These are phyloP conservation scores for Lasioglossum pauxillum DNA, from an alignment of 2,888 invertebrate genomes.

Conservation along the genomic window DNA sequence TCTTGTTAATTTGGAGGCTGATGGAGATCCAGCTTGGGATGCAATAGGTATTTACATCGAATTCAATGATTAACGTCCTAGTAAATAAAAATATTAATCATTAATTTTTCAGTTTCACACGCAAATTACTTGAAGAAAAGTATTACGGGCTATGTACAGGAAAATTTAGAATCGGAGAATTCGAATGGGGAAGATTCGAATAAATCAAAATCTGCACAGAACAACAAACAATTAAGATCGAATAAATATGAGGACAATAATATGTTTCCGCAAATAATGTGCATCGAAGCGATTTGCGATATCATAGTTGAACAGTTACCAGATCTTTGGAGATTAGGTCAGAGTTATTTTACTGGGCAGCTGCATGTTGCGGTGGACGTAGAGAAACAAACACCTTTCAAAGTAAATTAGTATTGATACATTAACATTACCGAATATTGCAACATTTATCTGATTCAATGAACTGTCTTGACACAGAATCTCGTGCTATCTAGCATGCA, in stretches of 20 bases:
- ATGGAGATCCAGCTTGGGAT: slow-evolving; percentile 98
- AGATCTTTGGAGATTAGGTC: slow-evolving; percentile 97
- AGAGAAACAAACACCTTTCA: slow-evolving; percentile 91
- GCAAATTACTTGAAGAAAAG: slow-evolving; percentile 81
- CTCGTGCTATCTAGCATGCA: slow-evolving; percentile 83
- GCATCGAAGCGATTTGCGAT: slow-evolving; percentile 92
- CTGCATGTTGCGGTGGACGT: slow-evolving; percentile 90
- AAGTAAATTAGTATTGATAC: slow-evolving; percentile 85
- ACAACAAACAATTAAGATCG: slow-evolving; percentile 73
- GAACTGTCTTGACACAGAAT: slow-evolving; percentile 69
- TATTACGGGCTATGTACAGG: slow-evolving; percentile 76
- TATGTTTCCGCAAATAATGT: slow-evolving; percentile 89
- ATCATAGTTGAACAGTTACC: slow-evolving; percentile 92
- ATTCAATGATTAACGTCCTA: neutral
- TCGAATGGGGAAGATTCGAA: slow-evolving; percentile 72
- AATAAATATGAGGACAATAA: slow-evolving; percentile 81
- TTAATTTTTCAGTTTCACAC: slow-evolving; percentile 77
- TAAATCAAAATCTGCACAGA: slow-evolving; percentile 70
- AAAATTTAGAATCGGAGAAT: slow-evolving; percentile 76
- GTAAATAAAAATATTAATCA: slow-evolving; percentile 2
- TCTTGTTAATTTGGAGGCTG: slow-evolving; percentile 90
- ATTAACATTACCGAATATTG: neutral
- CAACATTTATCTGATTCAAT: neutral
- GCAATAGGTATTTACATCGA: slow-evolving; percentile 87
- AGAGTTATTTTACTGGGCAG: slow-evolving; percentile 96